Evolutionary conservation across 2,797 vertebrate genomes (phyloP).

Genomic region (Melanotaenia parkinsoni): DNA sequence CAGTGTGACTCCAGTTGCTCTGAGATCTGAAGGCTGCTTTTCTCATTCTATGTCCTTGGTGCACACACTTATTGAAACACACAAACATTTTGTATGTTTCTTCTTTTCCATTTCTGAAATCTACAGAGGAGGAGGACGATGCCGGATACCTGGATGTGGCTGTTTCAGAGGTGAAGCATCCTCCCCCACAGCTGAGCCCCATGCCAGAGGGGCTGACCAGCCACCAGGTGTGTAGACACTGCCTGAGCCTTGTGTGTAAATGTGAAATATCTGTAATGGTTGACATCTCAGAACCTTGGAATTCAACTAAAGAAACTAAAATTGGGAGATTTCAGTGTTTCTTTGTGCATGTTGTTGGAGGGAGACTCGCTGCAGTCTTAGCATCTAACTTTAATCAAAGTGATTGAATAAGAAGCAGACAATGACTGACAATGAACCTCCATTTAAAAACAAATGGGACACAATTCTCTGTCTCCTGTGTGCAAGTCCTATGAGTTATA

Average conservation of each 20-base stretch:
- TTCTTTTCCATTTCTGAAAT: slow-evolving; percentile 23
- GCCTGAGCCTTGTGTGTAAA: slow-evolving; percentile 1
- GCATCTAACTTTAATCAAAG: background rate
- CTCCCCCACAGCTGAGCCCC: slow-evolving; percentile 89
- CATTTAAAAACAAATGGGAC: no score
- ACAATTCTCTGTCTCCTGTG: background rate
- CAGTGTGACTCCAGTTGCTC: slow-evolving; percentile 64
- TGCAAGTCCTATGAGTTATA: background rate
- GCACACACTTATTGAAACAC: slow-evolving; percentile 10
- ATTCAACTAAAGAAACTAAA: slow-evolving; percentile 14
- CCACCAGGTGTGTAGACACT: slow-evolving; percentile 85
- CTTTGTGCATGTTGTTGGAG: background rate
- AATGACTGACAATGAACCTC: background rate
- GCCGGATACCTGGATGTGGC: slow-evolving; percentile 85
- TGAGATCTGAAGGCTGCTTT: slow-evolving; percentile 64
- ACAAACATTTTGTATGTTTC: slow-evolving; percentile 25
- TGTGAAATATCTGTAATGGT: slow-evolving; percentile 1
- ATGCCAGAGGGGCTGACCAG: slow-evolving; percentile 93
- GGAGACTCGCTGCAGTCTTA: background rate
- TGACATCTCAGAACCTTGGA: slow-evolving; percentile 3
- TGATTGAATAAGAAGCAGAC: background rate
- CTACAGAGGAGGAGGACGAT: slow-evolving; percentile 84
- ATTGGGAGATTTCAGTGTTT: background rate
- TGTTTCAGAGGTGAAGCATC: slow-evolving; percentile 88
- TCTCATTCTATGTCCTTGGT: slow-evolving; percentile 46